These are phyloP conservation scores for Imbricaverruca yamaguchii DNA, from an alignment of 2,888 invertebrate species.

Conservation along the genomic window DNA sequence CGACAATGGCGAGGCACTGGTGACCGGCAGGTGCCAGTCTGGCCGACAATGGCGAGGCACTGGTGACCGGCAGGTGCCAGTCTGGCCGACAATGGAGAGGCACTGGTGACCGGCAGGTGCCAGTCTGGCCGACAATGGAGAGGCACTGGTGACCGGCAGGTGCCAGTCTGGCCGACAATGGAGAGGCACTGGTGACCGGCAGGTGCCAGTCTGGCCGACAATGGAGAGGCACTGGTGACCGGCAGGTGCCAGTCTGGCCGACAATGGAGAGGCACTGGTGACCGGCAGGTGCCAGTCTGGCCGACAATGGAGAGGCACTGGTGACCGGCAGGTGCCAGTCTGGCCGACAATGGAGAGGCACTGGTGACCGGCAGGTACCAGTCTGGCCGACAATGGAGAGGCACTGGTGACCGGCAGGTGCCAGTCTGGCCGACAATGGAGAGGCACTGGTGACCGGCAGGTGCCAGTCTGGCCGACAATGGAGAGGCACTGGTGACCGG, in stretches of 20 bases:
- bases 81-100: background rate
- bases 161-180: background rate
- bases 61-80: no score
- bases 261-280: background rate
- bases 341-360: background rate
- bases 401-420: background rate
- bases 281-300: no score
- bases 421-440: background rate
- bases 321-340: no score
- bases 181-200: background rate
- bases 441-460: background rate
- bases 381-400: background rate
- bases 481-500: background rate
- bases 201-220: background rate
- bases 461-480: background rate
- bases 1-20: background rate
- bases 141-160: background rate
- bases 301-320: background rate
- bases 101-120: background rate
- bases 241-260: background rate
- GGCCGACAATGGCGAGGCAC: background rate
- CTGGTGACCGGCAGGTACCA: no score
- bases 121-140: background rate
- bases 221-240: background rate
- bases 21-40: no score